Base-by-base conservation (phyloP, 2,888 invertebrate genomes). In the Branchellion lobata region DNA sequence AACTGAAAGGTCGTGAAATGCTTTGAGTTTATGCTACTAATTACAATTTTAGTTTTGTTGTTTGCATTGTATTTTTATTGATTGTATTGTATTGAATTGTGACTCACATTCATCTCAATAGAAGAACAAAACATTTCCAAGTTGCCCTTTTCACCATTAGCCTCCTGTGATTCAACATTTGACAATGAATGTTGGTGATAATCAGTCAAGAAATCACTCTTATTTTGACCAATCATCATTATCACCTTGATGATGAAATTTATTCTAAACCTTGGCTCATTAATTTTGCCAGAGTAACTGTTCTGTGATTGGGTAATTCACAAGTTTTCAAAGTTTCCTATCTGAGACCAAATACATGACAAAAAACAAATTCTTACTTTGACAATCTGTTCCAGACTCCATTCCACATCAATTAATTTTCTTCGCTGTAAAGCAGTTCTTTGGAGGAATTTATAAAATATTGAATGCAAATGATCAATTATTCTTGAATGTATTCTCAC, bases 381-480 rank as follows among this genome's bases (percentile, higher is more conserved):
- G 51, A 75, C 51, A 29, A 27, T 27, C 5, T 75, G 75, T 47
- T 75, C 47, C 29, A 75, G 31, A 31, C 33, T 53, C 75, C 75
- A 75, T 27, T 51, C 51, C 27, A 75, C 75, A 75, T 75, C 75
- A 47, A 75, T 53, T 3, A 75, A 21, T 24, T 29, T 40, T 0
- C 29, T 24, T 31, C 51, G 51, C 14, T 53, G 53, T 21, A 53
- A 14, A 14, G 51, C n/a, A 0, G 51, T 75, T 24, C 75, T 75
- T 21, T 33, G 11, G 33, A 73, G 27, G 21, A 36, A 27, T 14
- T 40, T 36, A 34, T n/a, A 40, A 73, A 36, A n/a, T 73, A 36
- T 40, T 40, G 31, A 65, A 5, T 65, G 34, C n/a, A 33, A 73
- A 24, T 72, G 0, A 34, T 40, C 14, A 8, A 18, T 27, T 27